A percentile compares a stretch with the other conserved stretches of the same genome.
Conservation (phyloP, 2,797 vertebrate species). For the Champsocephalus gunnari region DNA sequence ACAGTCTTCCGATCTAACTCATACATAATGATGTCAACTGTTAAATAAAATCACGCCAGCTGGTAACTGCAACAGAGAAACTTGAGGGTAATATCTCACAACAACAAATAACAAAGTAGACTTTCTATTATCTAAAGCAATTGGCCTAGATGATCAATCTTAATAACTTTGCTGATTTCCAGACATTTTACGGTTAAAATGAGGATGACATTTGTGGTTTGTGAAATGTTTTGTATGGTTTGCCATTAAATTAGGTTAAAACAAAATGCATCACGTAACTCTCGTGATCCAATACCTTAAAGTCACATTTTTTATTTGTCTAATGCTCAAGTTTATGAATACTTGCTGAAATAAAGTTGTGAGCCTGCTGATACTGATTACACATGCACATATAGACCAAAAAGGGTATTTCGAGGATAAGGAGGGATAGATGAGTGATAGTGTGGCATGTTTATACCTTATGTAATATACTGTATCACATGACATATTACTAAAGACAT, state of each 20-base stretch:
- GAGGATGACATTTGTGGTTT: too few relatives aligned
- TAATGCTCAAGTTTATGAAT: background rate
- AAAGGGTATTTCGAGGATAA: background rate
- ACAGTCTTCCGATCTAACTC: conserved; percentile 22
- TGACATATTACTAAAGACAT: conserved; percentile 15
- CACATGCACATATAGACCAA: background rate
- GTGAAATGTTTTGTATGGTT: background rate
- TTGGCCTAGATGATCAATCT: background rate
- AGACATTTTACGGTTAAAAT: too few relatives aligned
- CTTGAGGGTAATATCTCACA: conserved; percentile 18
- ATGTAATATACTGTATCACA: background rate
- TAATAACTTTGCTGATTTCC: background rate
- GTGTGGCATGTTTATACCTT: conserved; percentile 27
- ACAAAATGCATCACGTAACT: background rate
- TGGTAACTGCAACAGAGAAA: conserved; percentile 31
- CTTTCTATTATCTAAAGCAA: conserved; percentile 16
- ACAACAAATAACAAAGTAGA: conserved; percentile 5
- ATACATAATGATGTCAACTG: conserved; percentile 56
- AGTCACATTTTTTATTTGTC: background rate
- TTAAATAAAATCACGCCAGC: conserved; percentile 41
- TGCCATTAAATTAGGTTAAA: background rate
- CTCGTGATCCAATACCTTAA: background rate
- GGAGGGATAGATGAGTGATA: background rate
- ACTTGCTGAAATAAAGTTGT: background rate
- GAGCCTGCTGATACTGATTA: background rate